Evolutionary conservation across 2,888 invertebrate species (phyloP).

Genomic region (Idaea dimidiata): DNA sequence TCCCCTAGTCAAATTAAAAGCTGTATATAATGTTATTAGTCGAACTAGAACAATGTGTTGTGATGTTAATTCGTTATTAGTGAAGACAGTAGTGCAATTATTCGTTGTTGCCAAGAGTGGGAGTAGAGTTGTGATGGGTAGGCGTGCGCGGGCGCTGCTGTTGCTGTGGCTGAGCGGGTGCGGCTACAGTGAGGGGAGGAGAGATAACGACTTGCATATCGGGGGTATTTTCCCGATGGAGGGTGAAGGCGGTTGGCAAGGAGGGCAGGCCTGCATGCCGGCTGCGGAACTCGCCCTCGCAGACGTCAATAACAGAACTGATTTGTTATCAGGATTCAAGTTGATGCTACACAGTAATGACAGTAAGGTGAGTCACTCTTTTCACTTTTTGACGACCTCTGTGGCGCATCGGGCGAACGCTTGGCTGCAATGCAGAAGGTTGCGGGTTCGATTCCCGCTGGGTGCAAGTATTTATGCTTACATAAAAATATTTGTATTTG

Average conservation of each 20-base stretch:
- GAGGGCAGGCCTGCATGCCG: slow-evolving; percentile 98
- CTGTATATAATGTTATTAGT: slow-evolving; percentile 52
- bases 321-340: slow-evolving; percentile 94
- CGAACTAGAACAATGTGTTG: slow-evolving; percentile 73
- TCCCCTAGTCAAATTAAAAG: slow-evolving; percentile 78
- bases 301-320: slow-evolving; percentile 94
- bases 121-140: slow-evolving; percentile 39
- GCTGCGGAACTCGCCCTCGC: slow-evolving; percentile 97
- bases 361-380: slow-evolving; percentile 87
- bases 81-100: slow-evolving; percentile 75
- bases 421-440: too few species aligned
- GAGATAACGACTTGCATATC: slow-evolving; percentile 92
- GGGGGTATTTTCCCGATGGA: slow-evolving; percentile 99
- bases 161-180: slow-evolving; percentile 60
- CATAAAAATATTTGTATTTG: too few species aligned
- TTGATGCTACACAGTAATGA: slow-evolving; percentile 96
- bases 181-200: slow-evolving; percentile 63
- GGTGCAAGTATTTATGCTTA: too few species aligned
- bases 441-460: too few species aligned
- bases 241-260: slow-evolving; percentile 98
- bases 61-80: slow-evolving; percentile 69
- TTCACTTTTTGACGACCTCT: too few species aligned
- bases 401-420: too few species aligned
- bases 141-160: slow-evolving; percentile 48
- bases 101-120: slow-evolving; percentile 72